Evolutionary conservation across 2,113 vertebrate species (phyloP).

Genomic region (Clarias magur): DNA sequence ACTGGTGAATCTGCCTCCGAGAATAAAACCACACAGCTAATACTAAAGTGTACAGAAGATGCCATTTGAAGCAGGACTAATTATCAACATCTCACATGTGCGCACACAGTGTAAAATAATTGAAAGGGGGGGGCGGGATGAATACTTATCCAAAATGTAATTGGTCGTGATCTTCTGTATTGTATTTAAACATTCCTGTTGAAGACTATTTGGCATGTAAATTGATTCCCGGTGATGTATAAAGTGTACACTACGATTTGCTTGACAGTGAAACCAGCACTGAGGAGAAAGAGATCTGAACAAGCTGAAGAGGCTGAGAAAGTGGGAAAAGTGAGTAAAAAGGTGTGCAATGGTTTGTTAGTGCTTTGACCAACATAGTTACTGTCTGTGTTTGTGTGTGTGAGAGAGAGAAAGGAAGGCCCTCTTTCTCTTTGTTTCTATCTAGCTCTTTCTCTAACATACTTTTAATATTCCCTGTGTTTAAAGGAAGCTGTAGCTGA

Average conservation of each 20-base stretch:
- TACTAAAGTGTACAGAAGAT: not conserved
- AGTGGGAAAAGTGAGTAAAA: constrained; percentile 51
- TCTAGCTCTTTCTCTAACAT: no score
- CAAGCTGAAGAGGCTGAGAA: constrained; percentile 59
- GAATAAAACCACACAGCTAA: not conserved
- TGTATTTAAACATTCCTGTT: not conserved
- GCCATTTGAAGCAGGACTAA: not conserved
- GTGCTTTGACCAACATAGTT: not conserved
- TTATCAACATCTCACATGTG: not conserved
- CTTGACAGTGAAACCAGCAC: constrained; percentile 30
- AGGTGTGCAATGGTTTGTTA: not conserved
- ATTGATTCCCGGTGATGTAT: not conserved
- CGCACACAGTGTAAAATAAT: not conserved
- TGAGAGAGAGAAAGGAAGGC: not conserved
- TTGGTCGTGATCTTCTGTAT: not conserved
- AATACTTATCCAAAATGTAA: not conserved
- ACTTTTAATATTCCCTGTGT: not conserved
- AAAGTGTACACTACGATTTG: not conserved
- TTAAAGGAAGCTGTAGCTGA: constrained; percentile 40
- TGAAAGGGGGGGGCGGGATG: no score
- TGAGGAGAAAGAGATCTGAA: constrained; percentile 61
- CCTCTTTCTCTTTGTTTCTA: no score
- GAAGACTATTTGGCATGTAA: not conserved
- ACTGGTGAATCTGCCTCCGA: not conserved
- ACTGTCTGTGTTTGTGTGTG: no score